phyloP scores from a whole-genome alignment of 2,113 vertebrate species.

The Cyanoliseus patagonus region DNA sequence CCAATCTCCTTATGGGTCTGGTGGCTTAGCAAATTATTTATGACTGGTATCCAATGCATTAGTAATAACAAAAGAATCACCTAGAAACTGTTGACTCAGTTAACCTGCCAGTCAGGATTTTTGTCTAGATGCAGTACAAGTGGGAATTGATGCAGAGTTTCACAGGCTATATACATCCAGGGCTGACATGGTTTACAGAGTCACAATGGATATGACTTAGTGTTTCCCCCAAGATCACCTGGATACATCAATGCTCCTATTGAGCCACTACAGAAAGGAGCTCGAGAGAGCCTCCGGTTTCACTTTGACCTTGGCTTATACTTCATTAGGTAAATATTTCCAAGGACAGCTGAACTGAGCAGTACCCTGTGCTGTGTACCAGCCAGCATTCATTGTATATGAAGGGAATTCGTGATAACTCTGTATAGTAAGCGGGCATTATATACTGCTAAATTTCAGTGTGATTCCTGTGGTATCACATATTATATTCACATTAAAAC shows the following conservation, averaged over 20 bases:
- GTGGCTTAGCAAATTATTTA: fast-evolving
- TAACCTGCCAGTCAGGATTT: background rate
- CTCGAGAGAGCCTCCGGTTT: background rate
- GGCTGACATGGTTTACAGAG: background rate
- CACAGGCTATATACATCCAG: background rate
- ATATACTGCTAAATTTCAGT: conserved; percentile 38
- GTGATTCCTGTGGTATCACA: conserved; percentile 49
- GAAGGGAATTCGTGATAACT: background rate
- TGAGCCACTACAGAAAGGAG: background rate
- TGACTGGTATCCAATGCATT: background rate
- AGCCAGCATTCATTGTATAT: background rate
- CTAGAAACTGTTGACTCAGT: background rate
- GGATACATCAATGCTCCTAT: fast-evolving
- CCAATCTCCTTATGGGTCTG: background rate
- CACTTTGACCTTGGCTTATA: background rate
- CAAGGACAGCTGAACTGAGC: background rate
- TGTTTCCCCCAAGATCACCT: background rate
- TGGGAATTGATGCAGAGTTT: background rate
- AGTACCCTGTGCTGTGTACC: background rate
- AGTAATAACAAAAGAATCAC: background rate
- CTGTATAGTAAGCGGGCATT: background rate
- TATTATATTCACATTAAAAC: conserved; percentile 64
- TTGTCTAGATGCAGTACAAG: background rate
- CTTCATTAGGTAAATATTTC: background rate
- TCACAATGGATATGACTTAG: background rate